Conservation (phyloP, 1,140 invertebrate genomes). For the Papilio dardanus region DNA sequence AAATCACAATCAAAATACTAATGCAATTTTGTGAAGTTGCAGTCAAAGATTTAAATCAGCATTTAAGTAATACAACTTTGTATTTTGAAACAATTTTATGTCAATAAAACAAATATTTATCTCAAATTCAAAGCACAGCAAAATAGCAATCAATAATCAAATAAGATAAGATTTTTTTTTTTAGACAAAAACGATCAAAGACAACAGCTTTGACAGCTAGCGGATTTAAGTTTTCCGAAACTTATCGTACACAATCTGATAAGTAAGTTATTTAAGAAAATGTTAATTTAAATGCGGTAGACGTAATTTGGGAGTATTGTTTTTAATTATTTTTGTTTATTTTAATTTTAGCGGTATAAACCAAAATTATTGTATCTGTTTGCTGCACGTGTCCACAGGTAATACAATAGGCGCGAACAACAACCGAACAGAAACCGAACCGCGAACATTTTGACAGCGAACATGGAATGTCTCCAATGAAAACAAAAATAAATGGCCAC, state of each 20-base stretch:
- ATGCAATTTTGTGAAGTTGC: background rate
- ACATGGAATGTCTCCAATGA: slow-evolving; percentile 68
- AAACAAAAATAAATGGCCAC: slow-evolving; percentile 81
- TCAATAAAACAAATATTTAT: slow-evolving; percentile 14
- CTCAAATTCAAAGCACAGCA: slow-evolving; percentile 3
- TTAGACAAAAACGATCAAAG: background rate
- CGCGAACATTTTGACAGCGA: slow-evolving; percentile 68
- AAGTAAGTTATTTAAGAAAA: background rate
- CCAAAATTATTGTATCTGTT: slow-evolving; percentile 18
- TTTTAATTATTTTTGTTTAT: background rate
- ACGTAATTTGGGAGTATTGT: background rate
- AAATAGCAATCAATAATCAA: background rate
- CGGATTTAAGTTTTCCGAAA: background rate
- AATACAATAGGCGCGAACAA: slow-evolving; percentile 11
- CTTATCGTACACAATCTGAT: background rate
- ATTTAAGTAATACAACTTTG: slow-evolving; percentile 4
- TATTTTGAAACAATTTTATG: slow-evolving; percentile 24
- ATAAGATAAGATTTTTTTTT: no score
- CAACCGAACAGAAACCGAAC: slow-evolving; percentile 51
- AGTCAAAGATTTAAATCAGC: background rate
- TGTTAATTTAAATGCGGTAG: background rate
- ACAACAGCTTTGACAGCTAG: slow-evolving; percentile 1
- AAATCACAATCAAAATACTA: background rate
- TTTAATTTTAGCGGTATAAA: background rate
- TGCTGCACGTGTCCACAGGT: background rate